Base-by-base conservation (phyloP, 2,888 invertebrate genomes). In the Lepidochrysops patricia region DNA sequence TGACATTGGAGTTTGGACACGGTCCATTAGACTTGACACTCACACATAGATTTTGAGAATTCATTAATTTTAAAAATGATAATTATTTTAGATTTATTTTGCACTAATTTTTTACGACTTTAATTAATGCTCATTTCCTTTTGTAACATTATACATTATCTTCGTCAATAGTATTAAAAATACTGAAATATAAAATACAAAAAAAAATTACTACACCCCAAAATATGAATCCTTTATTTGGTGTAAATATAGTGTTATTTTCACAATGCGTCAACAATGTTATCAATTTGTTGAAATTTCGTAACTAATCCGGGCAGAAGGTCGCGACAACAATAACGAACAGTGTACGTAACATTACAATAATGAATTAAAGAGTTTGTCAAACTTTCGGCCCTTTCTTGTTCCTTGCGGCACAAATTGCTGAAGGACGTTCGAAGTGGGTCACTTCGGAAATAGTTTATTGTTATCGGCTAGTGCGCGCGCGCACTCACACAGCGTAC, bases 381-480 rank as follows among this genome's bases (percentile, higher is more conserved):
- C 79, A 79, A 81, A 84, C 69, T 81, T 71, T 72, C 75, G 80
- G 84, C 87, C 87, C 87, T 87, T 88, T 89, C 86, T 87, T 85
- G 84, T 85, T 88, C 87, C 88, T 84, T 84, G 80, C 84, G 79
- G 84, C 80, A 87, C 87, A 82, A 84, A 87, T 87, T 86, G 73
- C 82, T 76, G 88, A 89, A 89, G 89, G 89, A 89, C 89, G 88
- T 82, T 77, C 76, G 74, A 89, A 86, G 85, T 89, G 80, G 88
- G 88, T 88, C 89, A 89, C 86, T 89, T 89, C 89, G 88, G 86
- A 89, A 89, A 89, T 89, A 89, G 87, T 88, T 88, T 88, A 89
- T 89, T 89, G 89, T 89, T 89, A 89, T 88, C 87, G 87, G 81
- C 82, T 79, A 87, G 84, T 84, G 84, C 85, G 84, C 85, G 80